Evolutionary conservation across 2,113 vertebrate genomes (phyloP).

Genomic region (Lipotes vexillifer): DNA sequence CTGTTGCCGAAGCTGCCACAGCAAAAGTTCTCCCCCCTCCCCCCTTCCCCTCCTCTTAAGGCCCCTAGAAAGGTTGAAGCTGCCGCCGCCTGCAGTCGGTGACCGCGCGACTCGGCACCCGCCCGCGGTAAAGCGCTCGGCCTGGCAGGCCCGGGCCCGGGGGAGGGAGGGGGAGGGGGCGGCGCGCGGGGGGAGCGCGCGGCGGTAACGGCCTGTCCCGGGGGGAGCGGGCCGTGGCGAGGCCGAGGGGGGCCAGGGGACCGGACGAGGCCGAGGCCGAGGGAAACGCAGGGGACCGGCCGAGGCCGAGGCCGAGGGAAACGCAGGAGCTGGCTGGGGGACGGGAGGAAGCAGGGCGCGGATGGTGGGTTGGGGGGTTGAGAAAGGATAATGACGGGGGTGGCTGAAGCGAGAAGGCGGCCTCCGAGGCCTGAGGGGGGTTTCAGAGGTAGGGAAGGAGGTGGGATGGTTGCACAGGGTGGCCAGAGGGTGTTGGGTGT

Average conservation of each 20-base stretch:
- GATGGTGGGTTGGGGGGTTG: constrained; percentile 57
- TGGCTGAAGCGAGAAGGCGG: constrained; percentile 37
- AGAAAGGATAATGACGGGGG: constrained; percentile 56
- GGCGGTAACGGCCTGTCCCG: constrained; percentile 43
- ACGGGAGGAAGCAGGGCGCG: constrained; percentile 52
- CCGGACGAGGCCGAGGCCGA: constrained; percentile 12
- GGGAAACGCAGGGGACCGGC: neutral
- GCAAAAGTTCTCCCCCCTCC: constrained; percentile 71
- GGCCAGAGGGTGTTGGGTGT: neutral
- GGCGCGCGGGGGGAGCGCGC: constrained; percentile 59
- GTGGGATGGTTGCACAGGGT: constrained; percentile 14
- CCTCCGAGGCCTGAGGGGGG: constrained; percentile 26
- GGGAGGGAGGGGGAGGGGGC: constrained; percentile 64
- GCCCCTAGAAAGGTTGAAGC: constrained; percentile 59
- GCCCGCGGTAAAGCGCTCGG: constrained; percentile 73
- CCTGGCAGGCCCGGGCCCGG: constrained; percentile 71
- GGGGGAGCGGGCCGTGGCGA: constrained; percentile 23
- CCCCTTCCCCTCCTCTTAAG: constrained; percentile 62
- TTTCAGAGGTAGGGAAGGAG: constrained; percentile 35
- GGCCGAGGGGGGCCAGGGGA: neutral
- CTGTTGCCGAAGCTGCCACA: constrained; percentile 67
- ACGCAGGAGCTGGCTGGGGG: neutral
- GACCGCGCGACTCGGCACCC: constrained; percentile 67
- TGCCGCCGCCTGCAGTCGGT: constrained; percentile 59
- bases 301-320: constrained; percentile 4